These are phyloP conservation scores for Macaca nemestrina DNA, from an alignment of 2,113 vertebrate genomes.

Conservation along the genomic window DNA sequence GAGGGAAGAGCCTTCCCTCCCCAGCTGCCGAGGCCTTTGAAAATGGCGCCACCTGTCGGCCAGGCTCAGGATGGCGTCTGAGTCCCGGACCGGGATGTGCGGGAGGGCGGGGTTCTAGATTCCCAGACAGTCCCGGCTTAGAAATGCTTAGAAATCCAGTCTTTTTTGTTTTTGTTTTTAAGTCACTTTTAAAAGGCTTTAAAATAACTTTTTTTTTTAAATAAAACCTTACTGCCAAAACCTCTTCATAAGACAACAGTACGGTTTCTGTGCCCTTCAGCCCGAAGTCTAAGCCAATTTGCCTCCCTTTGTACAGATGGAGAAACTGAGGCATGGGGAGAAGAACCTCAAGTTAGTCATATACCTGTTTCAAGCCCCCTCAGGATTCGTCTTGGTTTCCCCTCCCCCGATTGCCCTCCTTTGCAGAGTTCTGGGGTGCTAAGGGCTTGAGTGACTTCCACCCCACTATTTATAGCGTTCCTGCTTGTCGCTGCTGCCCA, in stretches of 20 bases:
- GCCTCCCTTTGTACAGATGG: not conserved
- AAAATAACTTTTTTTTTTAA: not conserved
- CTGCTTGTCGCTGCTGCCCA: constrained; percentile 72
- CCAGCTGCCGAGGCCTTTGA: constrained; percentile 31
- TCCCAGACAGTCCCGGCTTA: not conserved
- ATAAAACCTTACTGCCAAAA: not conserved
- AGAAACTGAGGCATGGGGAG: not conserved
- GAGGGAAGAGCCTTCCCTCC: not conserved
- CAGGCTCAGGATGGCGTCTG: not conserved
- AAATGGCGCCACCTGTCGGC: constrained; percentile 59
- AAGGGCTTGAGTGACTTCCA: not conserved
- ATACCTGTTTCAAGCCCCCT: not conserved
- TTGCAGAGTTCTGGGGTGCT: not conserved
- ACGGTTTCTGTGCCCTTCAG: not conserved
- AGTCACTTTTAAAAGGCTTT: not conserved
- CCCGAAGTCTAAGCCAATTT: not conserved
- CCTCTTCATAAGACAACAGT: not conserved
- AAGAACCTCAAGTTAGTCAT: not conserved
- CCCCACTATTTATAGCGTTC: constrained; percentile 41
- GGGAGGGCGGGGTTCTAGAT: constrained; percentile 33
- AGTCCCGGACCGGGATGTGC: not conserved
- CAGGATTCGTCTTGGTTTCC: not conserved
- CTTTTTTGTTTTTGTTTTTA: not conserved
- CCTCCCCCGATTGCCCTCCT: not conserved
- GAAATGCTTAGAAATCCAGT: constrained; percentile 11